Conservation (phyloP, 2,888 invertebrate genomes). For the Machimus atricapillus region DNA sequence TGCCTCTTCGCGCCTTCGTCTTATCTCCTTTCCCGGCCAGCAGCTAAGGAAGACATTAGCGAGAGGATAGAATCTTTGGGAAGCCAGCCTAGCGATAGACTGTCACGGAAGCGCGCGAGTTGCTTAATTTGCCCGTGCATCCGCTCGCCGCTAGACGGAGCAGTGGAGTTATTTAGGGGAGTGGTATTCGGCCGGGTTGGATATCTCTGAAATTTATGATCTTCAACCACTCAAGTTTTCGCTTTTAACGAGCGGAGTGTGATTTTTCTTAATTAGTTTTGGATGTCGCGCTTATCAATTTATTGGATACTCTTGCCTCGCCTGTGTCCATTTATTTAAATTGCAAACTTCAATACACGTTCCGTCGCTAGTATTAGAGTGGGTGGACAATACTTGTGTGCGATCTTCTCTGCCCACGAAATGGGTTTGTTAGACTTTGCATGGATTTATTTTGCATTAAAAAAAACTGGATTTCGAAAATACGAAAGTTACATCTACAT, state of each 20-base stretch:
- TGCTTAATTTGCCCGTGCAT: conserved; percentile 26
- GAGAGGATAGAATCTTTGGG: conserved; percentile 29
- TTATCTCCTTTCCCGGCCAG: not conserved
- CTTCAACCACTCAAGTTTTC: conserved; percentile 10
- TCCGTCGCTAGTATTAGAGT: not conserved
- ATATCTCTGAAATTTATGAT: conserved; percentile 36
- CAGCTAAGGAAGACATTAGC: conserved; percentile 25
- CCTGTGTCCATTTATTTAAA: not conserved
- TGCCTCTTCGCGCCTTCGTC: conserved; percentile 24
- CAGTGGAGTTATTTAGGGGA: not conserved
- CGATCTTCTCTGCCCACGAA: not conserved
- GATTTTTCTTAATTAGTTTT: conserved; percentile 34
- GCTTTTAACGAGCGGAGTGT: conserved; percentile 18
- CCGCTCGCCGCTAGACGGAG: not conserved
- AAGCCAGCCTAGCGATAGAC: conserved; percentile 14
- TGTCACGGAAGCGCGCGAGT: conserved; percentile 31
- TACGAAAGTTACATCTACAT: not conserved
- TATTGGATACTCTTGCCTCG: not conserved
- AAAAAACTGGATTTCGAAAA: not conserved
- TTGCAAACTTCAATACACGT: not conserved
- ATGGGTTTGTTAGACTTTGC: not conserved
- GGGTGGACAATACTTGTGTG: not conserved
- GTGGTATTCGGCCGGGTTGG: not conserved
- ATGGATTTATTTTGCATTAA: not conserved
- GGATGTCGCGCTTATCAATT: conserved; percentile 27